Evolutionary conservation across 2,113 vertebrate species (phyloP).

Genomic region (Chloroceryle aenea): DNA sequence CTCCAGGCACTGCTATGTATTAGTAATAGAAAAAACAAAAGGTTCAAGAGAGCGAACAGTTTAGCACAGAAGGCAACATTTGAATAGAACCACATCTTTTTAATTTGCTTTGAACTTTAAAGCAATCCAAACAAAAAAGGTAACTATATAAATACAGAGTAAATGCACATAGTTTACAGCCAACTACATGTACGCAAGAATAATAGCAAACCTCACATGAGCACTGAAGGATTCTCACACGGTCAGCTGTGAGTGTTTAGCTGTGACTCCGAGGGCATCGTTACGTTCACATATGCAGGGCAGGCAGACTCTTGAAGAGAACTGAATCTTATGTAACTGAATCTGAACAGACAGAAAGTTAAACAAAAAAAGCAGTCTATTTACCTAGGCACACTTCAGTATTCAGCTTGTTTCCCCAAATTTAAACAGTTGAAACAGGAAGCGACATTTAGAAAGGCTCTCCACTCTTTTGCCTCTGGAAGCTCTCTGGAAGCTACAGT

Average conservation of each 20-base stretch:
- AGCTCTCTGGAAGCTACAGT: constrained; percentile 18
- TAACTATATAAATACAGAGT: constrained; percentile 75
- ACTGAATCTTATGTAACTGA: neutral
- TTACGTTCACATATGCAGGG: constrained; percentile 75
- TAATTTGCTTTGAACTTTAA: constrained; percentile 73
- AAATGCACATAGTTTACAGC: constrained; percentile 77
- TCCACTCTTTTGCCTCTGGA: constrained; percentile 31
- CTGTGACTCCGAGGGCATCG: constrained; percentile 35
- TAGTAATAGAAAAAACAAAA: neutral
- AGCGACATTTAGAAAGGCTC: constrained; percentile 22
- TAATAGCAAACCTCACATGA: constrained; percentile 69
- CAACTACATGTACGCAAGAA: constrained; percentile 67
- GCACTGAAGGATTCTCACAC: constrained; percentile 12
- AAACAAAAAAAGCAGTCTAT: neutral
- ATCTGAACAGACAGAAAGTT: neutral
- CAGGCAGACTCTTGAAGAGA: constrained; percentile 58
- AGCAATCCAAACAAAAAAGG: constrained; percentile 69
- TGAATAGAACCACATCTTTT: constrained; percentile 61
- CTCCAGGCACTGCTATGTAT: neutral
- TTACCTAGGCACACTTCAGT: constrained; percentile 38
- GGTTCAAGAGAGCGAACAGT: neutral
- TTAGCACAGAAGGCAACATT: constrained; percentile 20
- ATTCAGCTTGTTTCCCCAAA: constrained; percentile 18
- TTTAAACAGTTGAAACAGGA: constrained; percentile 8
- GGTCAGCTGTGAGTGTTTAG: constrained; percentile 34